Conservation (phyloP, 2,797 vertebrate genomes). For the Pogoniulus pusillus region DNA sequence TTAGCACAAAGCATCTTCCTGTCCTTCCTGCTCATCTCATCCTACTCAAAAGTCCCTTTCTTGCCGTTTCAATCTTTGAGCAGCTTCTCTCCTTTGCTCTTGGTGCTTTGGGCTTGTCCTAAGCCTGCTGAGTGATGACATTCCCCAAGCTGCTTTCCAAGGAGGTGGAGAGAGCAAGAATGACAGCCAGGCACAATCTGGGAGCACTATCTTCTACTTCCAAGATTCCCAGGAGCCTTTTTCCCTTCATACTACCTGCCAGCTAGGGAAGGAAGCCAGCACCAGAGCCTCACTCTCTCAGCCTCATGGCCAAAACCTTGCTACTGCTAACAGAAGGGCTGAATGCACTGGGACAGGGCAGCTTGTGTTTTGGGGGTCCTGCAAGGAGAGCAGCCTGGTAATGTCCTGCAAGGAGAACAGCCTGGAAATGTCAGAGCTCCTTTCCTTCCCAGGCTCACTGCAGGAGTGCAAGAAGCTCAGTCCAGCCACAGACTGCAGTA, state of each 20-base stretch:
- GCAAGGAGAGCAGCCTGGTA: neutral
- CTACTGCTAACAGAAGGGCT: neutral
- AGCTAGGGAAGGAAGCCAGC: neutral
- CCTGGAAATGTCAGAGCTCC: slow-evolving; percentile 25
- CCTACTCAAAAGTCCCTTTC: neutral
- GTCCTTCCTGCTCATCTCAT: neutral
- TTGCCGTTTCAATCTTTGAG: neutral
- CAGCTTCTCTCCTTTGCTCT: neutral
- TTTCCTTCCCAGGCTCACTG: neutral
- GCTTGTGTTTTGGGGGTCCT: slow-evolving; percentile 26
- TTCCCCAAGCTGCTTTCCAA: neutral
- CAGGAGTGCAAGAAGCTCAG: neutral
- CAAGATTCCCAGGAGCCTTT: neutral
- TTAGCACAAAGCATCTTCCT: neutral
- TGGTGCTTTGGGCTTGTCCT: neutral
- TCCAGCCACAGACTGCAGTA: neutral
- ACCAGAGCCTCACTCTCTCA: neutral
- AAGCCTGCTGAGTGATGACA: neutral
- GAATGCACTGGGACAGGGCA: neutral
- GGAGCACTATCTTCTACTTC: neutral
- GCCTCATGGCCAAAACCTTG: neutral
- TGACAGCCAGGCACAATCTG: neutral
- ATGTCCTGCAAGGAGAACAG: too few species aligned
- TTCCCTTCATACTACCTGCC: neutral
- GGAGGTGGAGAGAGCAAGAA: neutral